Base-by-base conservation (phyloP, 2,113 vertebrate species). In the Apodemus speciosus region DNA sequence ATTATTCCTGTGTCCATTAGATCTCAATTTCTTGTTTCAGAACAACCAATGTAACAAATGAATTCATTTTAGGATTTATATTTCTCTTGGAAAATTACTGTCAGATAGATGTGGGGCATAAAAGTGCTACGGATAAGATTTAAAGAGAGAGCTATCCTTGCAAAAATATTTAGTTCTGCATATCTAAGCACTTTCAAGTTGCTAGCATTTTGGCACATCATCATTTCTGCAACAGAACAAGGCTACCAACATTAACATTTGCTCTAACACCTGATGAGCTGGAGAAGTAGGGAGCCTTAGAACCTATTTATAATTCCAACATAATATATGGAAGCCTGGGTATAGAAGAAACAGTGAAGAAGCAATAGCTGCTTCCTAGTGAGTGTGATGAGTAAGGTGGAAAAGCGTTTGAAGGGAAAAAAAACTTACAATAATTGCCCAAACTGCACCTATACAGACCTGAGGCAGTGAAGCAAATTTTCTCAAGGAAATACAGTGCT, bases 171-270 rank as follows among this genome's bases (percentile, higher is more conserved):
- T 76, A 69, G 93, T 95, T 89, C 94, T 96, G 94, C 94, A 92
- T 94, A 92, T 85, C 86, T 77, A 96, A 97, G 97, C 97, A 94
- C 89, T 96, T 96, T 93, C 79, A 85, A 90, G 86, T 91, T 79
- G 84, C 94, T 77, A 96, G 89, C 40, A 83, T 96, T 95, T 76
- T 53, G 87, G 96, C 75, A 94, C 62, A 83, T 96, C 94, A 97
- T 97, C 95, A 96, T 91, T 97, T 96, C 94, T 97, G 89, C 75
- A 40, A 75, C 60, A 96, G 95, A 96, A 95, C 92, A 96, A 96
- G 94, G 92, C 66, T 94, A 91, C 92, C 38, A 91, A 68, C 92
- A 94, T 92, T 96, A 96, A 96, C 96, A 96, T 96, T 96, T 97
- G 94, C 87, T 97, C 94, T 92, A 95, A 97, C 92, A 96, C 96